Evolutionary conservation across 2,113 vertebrate genomes (phyloP).

Genomic region (Campylorhamphus procurvoides): DNA sequence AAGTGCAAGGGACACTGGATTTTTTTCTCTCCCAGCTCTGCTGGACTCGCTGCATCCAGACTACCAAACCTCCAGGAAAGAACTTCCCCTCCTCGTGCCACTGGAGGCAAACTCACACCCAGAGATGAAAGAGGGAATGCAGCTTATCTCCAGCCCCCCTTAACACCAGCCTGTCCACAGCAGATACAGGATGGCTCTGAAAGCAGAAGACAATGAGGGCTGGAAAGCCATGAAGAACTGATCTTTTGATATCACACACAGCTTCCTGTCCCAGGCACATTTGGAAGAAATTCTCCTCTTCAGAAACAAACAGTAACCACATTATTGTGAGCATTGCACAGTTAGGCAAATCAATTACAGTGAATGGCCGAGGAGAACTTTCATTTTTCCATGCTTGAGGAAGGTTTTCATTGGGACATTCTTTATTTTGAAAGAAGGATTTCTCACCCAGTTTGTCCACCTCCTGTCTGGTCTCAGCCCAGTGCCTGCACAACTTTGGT

Average conservation of each 20-base stretch:
- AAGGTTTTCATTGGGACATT: neutral
- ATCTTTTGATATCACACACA: neutral
- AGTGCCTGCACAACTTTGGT: accelerated
- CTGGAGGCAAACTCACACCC: neutral
- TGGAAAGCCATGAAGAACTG: neutral
- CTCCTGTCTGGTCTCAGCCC: neutral
- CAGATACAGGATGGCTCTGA: neutral
- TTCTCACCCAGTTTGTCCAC: neutral
- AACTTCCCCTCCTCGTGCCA: neutral
- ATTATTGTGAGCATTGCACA: accelerated
- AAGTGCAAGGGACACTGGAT: neutral
- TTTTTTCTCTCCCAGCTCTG: neutral
- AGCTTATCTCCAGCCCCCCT: neutral
- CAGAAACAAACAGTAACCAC: neutral
- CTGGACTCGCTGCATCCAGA: neutral
- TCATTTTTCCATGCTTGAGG: neutral
- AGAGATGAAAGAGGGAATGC: neutral
- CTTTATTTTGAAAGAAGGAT: neutral
- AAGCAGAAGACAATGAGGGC: neutral
- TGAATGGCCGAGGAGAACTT: neutral
- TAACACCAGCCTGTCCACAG: neutral
- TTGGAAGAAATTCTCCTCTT: neutral
- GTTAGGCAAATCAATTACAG: neutral
- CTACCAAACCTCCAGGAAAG: neutral
- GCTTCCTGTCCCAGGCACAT: neutral